Conservation (phyloP, 2,888 invertebrate species). For the Chrysodeixis includens region DNA sequence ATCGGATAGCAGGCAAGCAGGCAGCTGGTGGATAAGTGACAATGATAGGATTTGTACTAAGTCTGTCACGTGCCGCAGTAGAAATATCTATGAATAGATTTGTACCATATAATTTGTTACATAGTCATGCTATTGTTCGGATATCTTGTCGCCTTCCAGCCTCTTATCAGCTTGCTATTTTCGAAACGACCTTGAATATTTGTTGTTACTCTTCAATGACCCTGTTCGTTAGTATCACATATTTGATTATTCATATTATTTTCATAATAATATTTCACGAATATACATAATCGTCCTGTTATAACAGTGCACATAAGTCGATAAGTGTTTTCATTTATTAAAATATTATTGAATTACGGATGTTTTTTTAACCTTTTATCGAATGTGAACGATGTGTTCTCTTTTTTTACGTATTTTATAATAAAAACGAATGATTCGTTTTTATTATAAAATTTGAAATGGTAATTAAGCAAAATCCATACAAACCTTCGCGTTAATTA, state of each 20-base stretch:
- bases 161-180: background rate
- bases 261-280: background rate
- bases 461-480: too few species aligned
- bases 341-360: too few species aligned
- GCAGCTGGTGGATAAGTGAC: conserved; percentile 16
- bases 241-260: background rate
- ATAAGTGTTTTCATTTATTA: too few species aligned
- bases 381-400: too few species aligned
- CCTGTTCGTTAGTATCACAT: background rate
- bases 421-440: too few species aligned
- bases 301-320: too few species aligned
- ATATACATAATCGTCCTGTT: too few species aligned
- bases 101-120: background rate
- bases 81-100: background rate
- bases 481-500: too few species aligned
- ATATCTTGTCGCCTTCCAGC: background rate
- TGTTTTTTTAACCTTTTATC: too few species aligned
- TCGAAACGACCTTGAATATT: background rate
- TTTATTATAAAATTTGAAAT: too few species aligned
- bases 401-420: too few species aligned
- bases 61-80: background rate
- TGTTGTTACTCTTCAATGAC: background rate
- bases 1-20: conserved; percentile 18
- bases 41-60: background rate
- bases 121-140: background rate